Conservation (phyloP, 2,797 vertebrate genomes). For the Chaunax sp. region DNA sequence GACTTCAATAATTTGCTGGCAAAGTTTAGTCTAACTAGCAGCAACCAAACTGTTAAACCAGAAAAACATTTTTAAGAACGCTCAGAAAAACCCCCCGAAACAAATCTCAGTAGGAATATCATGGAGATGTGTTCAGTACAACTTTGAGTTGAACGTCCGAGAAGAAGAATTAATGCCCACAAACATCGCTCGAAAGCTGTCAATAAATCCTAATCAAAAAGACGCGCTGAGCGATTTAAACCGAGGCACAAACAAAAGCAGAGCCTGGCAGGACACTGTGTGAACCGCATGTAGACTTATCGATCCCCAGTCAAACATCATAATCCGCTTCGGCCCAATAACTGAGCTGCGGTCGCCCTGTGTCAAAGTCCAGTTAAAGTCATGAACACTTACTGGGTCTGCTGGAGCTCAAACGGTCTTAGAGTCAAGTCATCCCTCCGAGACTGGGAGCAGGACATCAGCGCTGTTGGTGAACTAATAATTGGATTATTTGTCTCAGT, state of each 20-base stretch:
- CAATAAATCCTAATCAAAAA: background rate
- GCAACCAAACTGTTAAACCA: background rate
- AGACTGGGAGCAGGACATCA: conserved; percentile 68
- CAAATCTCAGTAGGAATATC: background rate
- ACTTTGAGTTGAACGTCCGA: background rate
- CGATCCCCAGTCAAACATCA: conserved; percentile 48
- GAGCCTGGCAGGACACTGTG: background rate
- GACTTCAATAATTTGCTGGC: conserved; percentile 1
- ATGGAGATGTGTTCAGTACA: background rate
- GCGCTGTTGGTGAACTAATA: conserved; percentile 33
- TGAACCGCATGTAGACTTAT: conserved; percentile 32
- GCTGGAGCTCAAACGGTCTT: conserved; percentile 65
- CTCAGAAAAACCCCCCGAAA: background rate
- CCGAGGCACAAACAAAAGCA: conserved; percentile 15
- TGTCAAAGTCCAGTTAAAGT: background rate
- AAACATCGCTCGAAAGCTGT: conserved; percentile 10
- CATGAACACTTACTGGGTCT: conserved; percentile 57
- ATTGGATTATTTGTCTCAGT: conserved; percentile 63
- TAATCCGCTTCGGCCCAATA: background rate
- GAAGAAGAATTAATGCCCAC: conserved; percentile 1
- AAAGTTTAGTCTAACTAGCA: conserved; percentile 5
- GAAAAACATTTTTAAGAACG: background rate
- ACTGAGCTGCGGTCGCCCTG: background rate
- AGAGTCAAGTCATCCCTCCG: conserved; percentile 72
- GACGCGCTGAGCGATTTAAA: background rate